These are phyloP conservation scores for Ashinkailepas kermadecensis DNA, from an alignment of 2,888 invertebrate species.

Conservation along the genomic window DNA sequence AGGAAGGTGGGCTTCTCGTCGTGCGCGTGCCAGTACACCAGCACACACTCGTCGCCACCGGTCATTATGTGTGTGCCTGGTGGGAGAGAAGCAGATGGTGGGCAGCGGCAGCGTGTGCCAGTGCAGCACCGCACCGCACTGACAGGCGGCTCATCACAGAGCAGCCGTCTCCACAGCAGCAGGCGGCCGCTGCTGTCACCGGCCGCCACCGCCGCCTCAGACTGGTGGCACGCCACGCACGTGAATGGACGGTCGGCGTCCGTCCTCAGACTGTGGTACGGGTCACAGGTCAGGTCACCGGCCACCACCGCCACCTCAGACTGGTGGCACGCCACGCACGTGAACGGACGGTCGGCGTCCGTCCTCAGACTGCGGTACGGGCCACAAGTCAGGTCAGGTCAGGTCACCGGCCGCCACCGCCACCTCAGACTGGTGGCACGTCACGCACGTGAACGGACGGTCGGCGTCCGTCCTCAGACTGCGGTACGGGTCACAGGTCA, in stretches of 20 bases:
- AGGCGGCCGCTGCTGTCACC: slow-evolving; percentile 41
- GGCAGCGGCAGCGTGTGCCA: slow-evolving; percentile 44
- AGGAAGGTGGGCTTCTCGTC: slow-evolving; percentile 52
- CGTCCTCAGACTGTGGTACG: not conserved
- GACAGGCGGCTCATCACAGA: slow-evolving; percentile 32
- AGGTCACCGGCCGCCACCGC: no score
- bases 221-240: slow-evolving; percentile 42
- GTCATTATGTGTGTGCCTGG: slow-evolving; percentile 60
- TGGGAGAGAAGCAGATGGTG: slow-evolving; percentile 40
- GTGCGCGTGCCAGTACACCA: slow-evolving; percentile 64
- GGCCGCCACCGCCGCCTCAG: slow-evolving; percentile 40
- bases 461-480: not conserved
- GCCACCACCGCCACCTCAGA: slow-evolving; percentile 40
- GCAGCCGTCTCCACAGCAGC: slow-evolving; percentile 38
- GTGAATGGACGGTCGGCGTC: slow-evolving; percentile 34
- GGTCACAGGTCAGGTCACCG: no score
- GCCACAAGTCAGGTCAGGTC: no score
- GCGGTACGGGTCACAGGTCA: no score
- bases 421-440: slow-evolving; percentile 36
- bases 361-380: not conserved
- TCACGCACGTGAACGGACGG: slow-evolving; percentile 38
- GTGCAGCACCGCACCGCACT: slow-evolving; percentile 39
- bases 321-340: slow-evolving; percentile 42
- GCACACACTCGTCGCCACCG: slow-evolving; percentile 67
- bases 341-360: slow-evolving; percentile 33